Conservation (phyloP, 2,888 invertebrate genomes). For the Drosophila emarginata region DNA sequence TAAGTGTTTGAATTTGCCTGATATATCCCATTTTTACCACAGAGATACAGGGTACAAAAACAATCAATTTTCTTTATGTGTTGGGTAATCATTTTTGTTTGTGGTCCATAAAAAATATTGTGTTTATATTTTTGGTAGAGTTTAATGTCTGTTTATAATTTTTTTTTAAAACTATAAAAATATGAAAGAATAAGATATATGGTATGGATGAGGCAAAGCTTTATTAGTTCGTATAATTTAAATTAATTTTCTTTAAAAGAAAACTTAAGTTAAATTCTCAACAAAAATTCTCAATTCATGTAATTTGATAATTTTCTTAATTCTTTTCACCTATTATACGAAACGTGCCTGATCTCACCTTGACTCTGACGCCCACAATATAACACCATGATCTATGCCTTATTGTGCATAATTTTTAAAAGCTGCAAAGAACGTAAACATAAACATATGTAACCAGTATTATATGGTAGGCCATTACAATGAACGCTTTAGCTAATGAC, state of each 20-base stretch:
- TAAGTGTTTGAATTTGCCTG: too few relatives aligned
- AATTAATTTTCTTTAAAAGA: background rate
- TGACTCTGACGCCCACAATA: slow-evolving; percentile 38
- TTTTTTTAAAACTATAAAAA: too few relatives aligned
- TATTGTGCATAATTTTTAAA: slow-evolving; percentile 52
- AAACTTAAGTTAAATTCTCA: background rate
- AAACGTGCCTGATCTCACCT: slow-evolving; percentile 14
- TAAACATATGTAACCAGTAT: slow-evolving; percentile 51
- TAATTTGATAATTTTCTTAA: background rate
- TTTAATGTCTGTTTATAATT: too few relatives aligned
- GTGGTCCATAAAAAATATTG: too few relatives aligned
- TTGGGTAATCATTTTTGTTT: too few relatives aligned
- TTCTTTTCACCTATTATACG: background rate
- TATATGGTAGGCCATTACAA: slow-evolving; percentile 53
- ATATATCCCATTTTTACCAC: too few relatives aligned
- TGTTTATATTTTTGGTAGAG: too few relatives aligned
- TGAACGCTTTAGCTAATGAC: slow-evolving; percentile 57
- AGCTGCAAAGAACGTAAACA: slow-evolving; percentile 53
- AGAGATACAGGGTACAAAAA: too few relatives aligned
- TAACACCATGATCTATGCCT: slow-evolving; percentile 35
- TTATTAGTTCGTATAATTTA: too few relatives aligned
- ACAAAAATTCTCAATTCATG: background rate
- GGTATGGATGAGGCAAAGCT: too few relatives aligned
- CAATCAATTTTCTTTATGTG: too few relatives aligned
- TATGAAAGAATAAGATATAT: too few relatives aligned